Percentiles rank a stretch among this genome's conserved stretches.
phyloP scores from a whole-genome alignment of 2,888 invertebrate species.

The Leptinotarsa tumamoca region DNA sequence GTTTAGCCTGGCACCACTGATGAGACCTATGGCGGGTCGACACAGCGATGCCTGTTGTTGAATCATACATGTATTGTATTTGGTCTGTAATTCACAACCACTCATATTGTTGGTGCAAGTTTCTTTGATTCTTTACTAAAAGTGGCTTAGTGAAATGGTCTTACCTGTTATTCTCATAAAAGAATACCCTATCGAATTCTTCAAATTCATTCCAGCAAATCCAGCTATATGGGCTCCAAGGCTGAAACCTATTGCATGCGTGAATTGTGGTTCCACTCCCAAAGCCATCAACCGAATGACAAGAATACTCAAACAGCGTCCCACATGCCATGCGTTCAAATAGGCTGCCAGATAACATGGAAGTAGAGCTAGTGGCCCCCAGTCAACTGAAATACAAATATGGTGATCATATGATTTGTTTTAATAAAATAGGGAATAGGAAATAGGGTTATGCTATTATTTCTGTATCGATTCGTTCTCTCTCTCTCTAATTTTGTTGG shows the following conservation, averaged over 20 bases:
- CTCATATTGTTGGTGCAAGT: no score
- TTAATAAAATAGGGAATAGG: neutral
- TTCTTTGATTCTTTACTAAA: no score
- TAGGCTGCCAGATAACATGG: conserved; percentile 73
- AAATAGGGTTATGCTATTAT: no score
- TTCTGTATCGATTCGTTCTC: no score
- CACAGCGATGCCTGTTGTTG: no score
- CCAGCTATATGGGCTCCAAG: conserved; percentile 71
- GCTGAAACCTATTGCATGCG: conserved; percentile 72
- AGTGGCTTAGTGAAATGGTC: neutral
- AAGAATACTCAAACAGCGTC: conserved; percentile 69
- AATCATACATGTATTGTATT: no score
- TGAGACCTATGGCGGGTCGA: no score
- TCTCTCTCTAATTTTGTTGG: no score
- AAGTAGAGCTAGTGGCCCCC: conserved; percentile 67
- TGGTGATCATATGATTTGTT: neutral
- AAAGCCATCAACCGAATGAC: conserved; percentile 62
- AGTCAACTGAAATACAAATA: conserved; percentile 67
- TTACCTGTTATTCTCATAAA: conserved; percentile 65
- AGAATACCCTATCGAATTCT: conserved; percentile 55
- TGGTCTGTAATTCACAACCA: no score
- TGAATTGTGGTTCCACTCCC: conserved; percentile 61
- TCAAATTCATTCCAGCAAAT: conserved; percentile 63
- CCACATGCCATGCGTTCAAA: conserved; percentile 72
- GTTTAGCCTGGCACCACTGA: no score